phyloP scores from a whole-genome alignment of 2,113 vertebrate genomes.

The Triplophysa rosa region DNA sequence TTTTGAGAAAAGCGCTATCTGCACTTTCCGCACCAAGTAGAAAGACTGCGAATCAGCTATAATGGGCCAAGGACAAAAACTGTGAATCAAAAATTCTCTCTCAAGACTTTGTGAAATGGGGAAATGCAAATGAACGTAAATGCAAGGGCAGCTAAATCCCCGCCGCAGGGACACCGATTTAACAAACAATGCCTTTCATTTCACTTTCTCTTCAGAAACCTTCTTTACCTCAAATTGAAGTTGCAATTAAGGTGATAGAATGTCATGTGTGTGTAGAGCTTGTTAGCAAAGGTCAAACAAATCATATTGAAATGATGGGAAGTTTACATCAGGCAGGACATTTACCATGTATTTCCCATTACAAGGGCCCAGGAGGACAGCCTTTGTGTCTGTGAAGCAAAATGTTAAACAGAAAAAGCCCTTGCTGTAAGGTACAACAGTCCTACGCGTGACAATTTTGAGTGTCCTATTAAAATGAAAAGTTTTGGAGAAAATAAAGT shows the following conservation, averaged over 20 bases:
- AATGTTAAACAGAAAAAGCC: constrained; percentile 30
- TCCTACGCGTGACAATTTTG: constrained; percentile 46
- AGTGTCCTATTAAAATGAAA: constrained; percentile 60
- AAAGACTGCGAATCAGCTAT: background rate
- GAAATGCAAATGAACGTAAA: constrained; percentile 59
- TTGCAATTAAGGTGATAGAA: constrained; percentile 62
- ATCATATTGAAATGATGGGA: constrained; percentile 52
- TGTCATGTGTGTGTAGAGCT: constrained; percentile 48
- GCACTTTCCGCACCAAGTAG: background rate
- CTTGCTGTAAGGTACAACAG: constrained; percentile 50
- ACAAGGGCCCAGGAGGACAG: no score
- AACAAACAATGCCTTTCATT: constrained; percentile 63
- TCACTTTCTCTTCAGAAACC: constrained; percentile 58
- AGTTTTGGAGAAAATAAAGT: constrained; percentile 52
- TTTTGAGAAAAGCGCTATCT: background rate
- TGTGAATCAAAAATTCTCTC: background rate
- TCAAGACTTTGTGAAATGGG: constrained; percentile 36
- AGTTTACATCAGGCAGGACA: background rate
- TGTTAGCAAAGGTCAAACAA: constrained; percentile 52
- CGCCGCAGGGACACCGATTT: constrained; percentile 44
- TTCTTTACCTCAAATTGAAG: constrained; percentile 54
- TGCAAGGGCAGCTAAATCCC: constrained; percentile 59
- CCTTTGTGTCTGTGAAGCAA: background rate
- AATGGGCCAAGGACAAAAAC: constrained; percentile 16
- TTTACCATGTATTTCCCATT: no score